A percentile compares a stretch with the other conserved stretches of the same genome.
Evolutionary conservation across 2,888 invertebrate species (phyloP).

Genomic region (Mythimna impura): DNA sequence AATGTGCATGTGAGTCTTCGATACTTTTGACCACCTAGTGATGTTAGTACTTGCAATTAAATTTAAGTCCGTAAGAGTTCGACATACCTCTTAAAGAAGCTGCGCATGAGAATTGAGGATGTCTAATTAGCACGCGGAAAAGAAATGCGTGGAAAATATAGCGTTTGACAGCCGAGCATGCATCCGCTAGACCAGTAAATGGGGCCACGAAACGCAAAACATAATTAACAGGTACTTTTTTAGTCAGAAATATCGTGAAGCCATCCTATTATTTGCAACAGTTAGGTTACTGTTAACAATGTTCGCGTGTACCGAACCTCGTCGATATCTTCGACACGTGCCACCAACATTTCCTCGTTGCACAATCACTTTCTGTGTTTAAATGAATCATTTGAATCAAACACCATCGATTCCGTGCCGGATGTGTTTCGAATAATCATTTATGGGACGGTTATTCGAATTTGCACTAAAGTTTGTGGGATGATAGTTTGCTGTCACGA

Average conservation of each 20-base stretch:
- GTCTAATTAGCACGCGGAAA: slow-evolving; percentile 18
- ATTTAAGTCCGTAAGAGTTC: too few relatives aligned
- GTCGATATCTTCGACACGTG: slow-evolving; percentile 58
- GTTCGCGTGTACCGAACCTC: slow-evolving; percentile 76
- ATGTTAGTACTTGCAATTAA: too few relatives aligned
- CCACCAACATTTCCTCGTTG: slow-evolving; percentile 68
- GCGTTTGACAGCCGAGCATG: slow-evolving; percentile 14
- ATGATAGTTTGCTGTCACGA: slow-evolving; percentile 26
- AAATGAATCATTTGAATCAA: slow-evolving; percentile 30
- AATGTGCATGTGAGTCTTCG: too few relatives aligned
- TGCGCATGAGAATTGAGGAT: slow-evolving; percentile 9
- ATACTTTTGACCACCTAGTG: too few relatives aligned
- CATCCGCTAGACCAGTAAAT: slow-evolving; percentile 19
- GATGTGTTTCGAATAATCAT: slow-evolving; percentile 28
- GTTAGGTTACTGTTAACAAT: slow-evolving; percentile 81
- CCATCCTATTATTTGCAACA: slow-evolving; percentile 76
- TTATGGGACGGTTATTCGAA: slow-evolving; percentile 26
- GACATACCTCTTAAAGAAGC: neutral
- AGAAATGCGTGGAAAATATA: slow-evolving; percentile 24
- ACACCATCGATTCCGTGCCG: slow-evolving; percentile 52
- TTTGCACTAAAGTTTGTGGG: slow-evolving; percentile 1
- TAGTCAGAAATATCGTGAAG: slow-evolving; percentile 70
- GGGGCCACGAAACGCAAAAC: slow-evolving; percentile 49
- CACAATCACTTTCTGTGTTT: slow-evolving; percentile 70
- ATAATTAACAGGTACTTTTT: slow-evolving; percentile 61